Evolutionary conservation across 2,113 vertebrate species (phyloP), one percentile per base, ranked within the genome.

Genomic region (Scytalopus superciliaris): DNA sequence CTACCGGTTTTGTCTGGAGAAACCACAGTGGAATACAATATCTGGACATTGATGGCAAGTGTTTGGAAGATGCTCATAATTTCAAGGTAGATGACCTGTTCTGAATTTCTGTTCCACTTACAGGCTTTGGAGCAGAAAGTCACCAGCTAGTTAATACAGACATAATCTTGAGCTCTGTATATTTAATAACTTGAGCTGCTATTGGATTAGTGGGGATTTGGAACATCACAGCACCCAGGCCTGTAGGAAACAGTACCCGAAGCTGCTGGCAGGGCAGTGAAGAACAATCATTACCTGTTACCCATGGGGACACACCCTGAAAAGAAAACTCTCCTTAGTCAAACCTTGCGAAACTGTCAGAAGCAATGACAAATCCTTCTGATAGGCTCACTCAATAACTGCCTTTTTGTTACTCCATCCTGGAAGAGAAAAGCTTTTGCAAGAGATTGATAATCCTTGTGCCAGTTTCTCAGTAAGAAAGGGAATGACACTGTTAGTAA

Each of bases 1-100:
- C 0, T 49, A 18, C 6, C 10, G 21, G 21, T 17, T 50, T 30
- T 10, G 4, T 31, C 31, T 81, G 19, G 19, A 50, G 14, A 77
- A 76, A 39, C 4, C 9, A 17, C 1, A 5, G 0, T 31, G 15
- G n/a, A 23, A 67, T 35, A 33, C 0, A 5, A 16, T 11, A 64
- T 10, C 28, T 47, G 7, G 50, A 24, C 33, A 73, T 47, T 4
- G 27, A n/a, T 2, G 19, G 12, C 9, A 55, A 47, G 23, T 33
- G 6, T 42, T 67, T 27, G 39, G 55, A 91, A 4, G 14, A 42
- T 19, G 14, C 27, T 39, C 7, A 8, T 13, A 44, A 44, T 28
- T 56, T 35, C 10, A 42, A 52, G 57, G 45, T 7, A 40, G 9
- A 24, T 8, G 4, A 49, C 23, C 21, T 25, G 17, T n/a, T 57